Base-by-base conservation (phyloP, 2,797 vertebrate genomes). In the Ibycter americanus region DNA sequence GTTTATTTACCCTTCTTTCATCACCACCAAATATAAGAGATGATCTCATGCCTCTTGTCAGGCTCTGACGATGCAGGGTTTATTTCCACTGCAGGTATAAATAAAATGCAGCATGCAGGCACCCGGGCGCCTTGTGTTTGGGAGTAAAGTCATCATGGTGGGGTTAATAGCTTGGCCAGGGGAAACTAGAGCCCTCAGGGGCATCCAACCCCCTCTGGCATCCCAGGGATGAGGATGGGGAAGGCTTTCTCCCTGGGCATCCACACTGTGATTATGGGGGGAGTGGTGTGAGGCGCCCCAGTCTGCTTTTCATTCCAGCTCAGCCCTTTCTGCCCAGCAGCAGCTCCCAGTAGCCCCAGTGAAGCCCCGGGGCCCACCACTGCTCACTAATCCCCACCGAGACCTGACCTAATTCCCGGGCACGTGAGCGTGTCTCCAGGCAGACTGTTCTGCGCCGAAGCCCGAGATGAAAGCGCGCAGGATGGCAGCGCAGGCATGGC, bases 61-160 rank as follows among this genome's bases (percentile, higher is more conserved):
- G 92, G 61, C 91, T 91, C 80, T 87, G 90, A 93, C 52, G 40
- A 90, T 32, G 40, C 32, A 2, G 81, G 65, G 92, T 97, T 97
- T 97, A 96, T 97, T 97, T 97, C 95, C 94, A 96, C 90, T 91
- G 94, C 87, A 94, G 96, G 97, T 96, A 97, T 95, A 95, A 97
- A 97, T 96, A 94, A 97, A 95, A 96, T 92, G 87, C 91, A 88
- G 96, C 34, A 52, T 46, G 70, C 81, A 88, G 93, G 86, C 88
- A 94, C 73, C 23, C 20, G 90, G 92, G 79, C 65, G 54, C 93
- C 92, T 87, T 20, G 29, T 9, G 67, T 79, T 91, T 11, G 17
- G 42, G 34, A 92, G 58, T 67, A 81, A 93, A 96, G 86, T 91
- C 81, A 46, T 87, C 6, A 6, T 15, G 62, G 44, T 66, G 58